Conservation (phyloP, 2,888 invertebrate species). For the Polymixis flavicincta region DNA sequence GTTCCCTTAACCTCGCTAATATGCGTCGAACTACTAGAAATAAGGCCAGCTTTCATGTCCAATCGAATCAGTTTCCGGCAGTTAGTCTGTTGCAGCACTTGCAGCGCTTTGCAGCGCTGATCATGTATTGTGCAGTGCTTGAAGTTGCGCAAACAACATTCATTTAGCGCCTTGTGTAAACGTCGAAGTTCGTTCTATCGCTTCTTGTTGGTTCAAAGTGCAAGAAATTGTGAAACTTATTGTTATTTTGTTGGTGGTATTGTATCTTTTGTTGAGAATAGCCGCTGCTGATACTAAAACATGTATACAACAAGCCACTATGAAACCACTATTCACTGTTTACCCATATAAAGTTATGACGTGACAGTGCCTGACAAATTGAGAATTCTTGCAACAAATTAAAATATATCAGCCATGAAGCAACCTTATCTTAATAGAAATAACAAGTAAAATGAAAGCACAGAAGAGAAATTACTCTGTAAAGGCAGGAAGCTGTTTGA, state of each 20-base stretch:
- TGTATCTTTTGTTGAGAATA: not conserved
- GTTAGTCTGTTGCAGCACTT: slow-evolving; percentile 43
- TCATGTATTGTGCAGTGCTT: slow-evolving; percentile 53
- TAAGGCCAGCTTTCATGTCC: slow-evolving; percentile 18
- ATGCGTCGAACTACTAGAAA: slow-evolving; percentile 17
- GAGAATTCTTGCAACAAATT: not conserved
- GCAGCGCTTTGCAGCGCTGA: slow-evolving; percentile 34
- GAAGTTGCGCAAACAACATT: slow-evolving; percentile 43
- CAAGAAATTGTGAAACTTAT: slow-evolving; percentile 32
- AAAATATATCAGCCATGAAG: not conserved
- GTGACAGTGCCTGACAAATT: not conserved
- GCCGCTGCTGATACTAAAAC: not conserved
- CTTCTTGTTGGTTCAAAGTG: slow-evolving; percentile 33
- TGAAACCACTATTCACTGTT: not conserved
- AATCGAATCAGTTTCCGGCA: slow-evolving; percentile 41
- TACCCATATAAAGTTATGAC: not conserved
- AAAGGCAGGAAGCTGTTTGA: not conserved
- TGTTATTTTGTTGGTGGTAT: slow-evolving; percentile 40
- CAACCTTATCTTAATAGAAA: not conserved
- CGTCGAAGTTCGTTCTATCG: slow-evolving; percentile 37
- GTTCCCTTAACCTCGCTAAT: not conserved
- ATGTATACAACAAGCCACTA: not conserved
- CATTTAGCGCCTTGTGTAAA: slow-evolving; percentile 52
- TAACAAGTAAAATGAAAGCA: not conserved
- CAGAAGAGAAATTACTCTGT: too few species aligned